Conservation (phyloP, 2,113 vertebrate species). For the Crotophaga sulcirostris region DNA sequence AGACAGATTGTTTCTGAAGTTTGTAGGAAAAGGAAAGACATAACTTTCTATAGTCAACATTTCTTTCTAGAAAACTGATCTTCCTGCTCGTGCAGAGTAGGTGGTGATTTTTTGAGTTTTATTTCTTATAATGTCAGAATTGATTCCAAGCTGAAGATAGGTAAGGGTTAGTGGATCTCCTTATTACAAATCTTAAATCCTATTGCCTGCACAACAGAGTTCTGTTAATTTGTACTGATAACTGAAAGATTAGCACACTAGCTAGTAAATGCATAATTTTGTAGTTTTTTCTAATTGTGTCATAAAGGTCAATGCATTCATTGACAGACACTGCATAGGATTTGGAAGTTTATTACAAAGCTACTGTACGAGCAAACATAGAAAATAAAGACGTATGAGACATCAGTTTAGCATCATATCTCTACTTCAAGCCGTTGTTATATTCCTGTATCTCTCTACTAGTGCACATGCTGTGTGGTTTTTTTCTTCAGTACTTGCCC, state of each 20-base stretch:
- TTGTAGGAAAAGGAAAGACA: neutral
- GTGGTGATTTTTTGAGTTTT: neutral
- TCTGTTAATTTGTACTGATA: constrained; percentile 1
- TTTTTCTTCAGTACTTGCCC: neutral
- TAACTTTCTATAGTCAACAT: neutral
- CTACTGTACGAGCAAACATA: neutral
- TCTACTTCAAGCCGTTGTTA: neutral
- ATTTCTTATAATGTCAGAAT: neutral
- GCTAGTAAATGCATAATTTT: too few relatives aligned
- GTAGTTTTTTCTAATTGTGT: too few relatives aligned
- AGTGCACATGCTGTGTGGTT: rapidly evolving
- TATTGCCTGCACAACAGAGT: neutral
- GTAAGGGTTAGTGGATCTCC: neutral
- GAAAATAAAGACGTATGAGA: neutral
- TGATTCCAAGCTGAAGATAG: neutral
- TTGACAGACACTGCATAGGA: neutral
- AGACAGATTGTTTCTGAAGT: neutral
- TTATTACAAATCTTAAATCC: neutral
- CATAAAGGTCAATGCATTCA: neutral
- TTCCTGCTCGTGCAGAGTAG: neutral
- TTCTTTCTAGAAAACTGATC: constrained; percentile 5
- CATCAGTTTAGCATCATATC: neutral
- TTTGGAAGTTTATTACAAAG: neutral
- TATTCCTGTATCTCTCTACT: neutral
- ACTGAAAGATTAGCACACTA: constrained; percentile 17